A percentile compares a stretch with the other conserved stretches of the same genome.
Conservation (phyloP, 2,888 invertebrate genomes). For the Synanthedon myopaeformis region DNA sequence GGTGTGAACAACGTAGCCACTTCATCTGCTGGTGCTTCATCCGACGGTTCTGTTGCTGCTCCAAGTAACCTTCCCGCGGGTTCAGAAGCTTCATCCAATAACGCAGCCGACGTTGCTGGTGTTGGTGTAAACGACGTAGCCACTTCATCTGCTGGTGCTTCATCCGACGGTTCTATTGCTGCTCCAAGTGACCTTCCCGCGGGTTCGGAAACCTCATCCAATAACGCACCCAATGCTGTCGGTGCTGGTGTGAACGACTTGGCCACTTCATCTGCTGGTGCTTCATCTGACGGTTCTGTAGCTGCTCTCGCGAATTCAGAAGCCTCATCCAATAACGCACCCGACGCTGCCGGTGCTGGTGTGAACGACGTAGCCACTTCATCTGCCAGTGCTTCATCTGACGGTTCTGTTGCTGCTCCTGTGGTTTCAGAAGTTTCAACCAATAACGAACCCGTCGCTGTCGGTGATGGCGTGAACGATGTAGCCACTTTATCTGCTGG, state of each 20-base stretch:
- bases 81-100: too few species aligned
- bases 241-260: too few species aligned
- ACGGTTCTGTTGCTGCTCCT: not conserved
- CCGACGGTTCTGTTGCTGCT: not conserved
- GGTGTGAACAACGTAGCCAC: not conserved
- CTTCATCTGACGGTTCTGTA: conserved; percentile 1
- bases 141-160: not conserved
- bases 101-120: too few species aligned
- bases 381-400: not conserved
- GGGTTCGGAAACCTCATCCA: too few species aligned
- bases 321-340: not conserved
- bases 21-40: not conserved
- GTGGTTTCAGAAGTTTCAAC: not conserved
- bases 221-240: too few species aligned
- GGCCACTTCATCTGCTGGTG: not conserved
- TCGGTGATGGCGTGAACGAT: not conserved
- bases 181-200: too few species aligned
- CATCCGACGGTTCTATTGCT: not conserved
- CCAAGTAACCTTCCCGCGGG: too few species aligned
- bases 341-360: not conserved
- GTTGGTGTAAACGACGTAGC: not conserved
- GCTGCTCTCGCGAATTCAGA: not conserved
- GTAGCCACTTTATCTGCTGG: not conserved
- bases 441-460: not conserved
- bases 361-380: not conserved